Evolutionary conservation across 2,113 vertebrate species (phyloP), one percentile per base, ranked within the genome.

Genomic region (Philantomba maxwellii): DNA sequence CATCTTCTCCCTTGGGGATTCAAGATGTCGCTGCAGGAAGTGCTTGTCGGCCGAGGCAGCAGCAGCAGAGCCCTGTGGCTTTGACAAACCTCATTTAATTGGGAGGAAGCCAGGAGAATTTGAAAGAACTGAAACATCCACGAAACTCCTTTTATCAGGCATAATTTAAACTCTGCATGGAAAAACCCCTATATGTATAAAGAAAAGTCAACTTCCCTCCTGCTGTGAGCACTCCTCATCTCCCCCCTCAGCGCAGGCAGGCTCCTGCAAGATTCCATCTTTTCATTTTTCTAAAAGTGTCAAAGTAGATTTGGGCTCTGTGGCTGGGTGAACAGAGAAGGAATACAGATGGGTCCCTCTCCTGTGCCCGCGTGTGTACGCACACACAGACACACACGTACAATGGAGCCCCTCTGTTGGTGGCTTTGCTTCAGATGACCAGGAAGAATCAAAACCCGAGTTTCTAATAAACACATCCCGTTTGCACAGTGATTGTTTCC

Each of bases 71-170:
- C 99, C 99, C 99, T 98, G 99, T 99, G 99, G 99, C 99, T 99
- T 99, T 99, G 99, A 99, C 99, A 99, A 99, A 99, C 99, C 99
- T 99, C 99, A 98, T 99, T 99, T 99, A 99, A 99, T 99, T 99
- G 99, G 99, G 99, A 99, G 98, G 98, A 99, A 99, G 99, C 99
- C 99, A 99, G 99, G 99, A 99, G 99, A 99, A 98, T 99, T 99
- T 99, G 99, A 99, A 99, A 99, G 99, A 99, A 99, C 98, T 99
- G 99, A 99, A 99, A 99, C 99, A 99, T 99, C 98, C 98, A 99
- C 97, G 98, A 98, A 98, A 98, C 98, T 99, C 99, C 99, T 99
- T 99, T 99, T 99, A 99, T 99, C 99, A 99, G 99, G 98, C 99
- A 99, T 99, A 99, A 99, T 99, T 99, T 99, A 99, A 99, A 99